Evolutionary conservation across 1,140 invertebrate genomes (phyloP), one percentile per base, ranked within the genome.

Genomic region (Lepidostoma basale): DNA sequence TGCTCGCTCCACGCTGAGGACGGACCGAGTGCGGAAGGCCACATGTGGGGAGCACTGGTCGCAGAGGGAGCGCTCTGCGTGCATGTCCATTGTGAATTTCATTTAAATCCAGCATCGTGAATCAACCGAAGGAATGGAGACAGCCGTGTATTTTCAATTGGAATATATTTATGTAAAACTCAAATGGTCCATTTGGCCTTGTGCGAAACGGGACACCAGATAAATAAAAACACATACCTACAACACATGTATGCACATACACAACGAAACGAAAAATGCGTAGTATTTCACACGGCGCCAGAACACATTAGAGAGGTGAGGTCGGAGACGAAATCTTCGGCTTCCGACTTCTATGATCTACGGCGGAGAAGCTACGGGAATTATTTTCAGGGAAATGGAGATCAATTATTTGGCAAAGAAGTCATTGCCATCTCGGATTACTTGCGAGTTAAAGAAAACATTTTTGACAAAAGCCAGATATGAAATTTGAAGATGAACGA

Each of bases 121-220:
- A 0, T 60, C 56, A 60, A 39, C 14, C 5, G 3, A 4, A 40
- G 23, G 36, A 60, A 59, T 59, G 56, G 20, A 59, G 33, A 39
- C 56, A 59, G 33, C 22, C 33, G 56, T n/a, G 12, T 59, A 14
- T 59, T 59, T 59, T 59, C 56, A 39, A 59, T 59, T 40, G 23
- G 56, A 59, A 60, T 42, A 56, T 30, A 42, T 60, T 60, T 60
- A 42, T 42, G 56, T 44, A 60, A 60, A 60, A 60, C 36, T 40
- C 23, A 23, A 26, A 60, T 60, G 23, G 39, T 23, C 39, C 36
- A 60, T 60, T 42, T 60, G 56, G 56, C 56, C 56, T 60, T 42
- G 56, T 60, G 56, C 28, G 56, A 44, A 60, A 42, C 39, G 39
- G 56, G 39, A 42, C 36, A 42, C 36, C 30, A 36, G 56, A 60